Conservation (phyloP, 2,888 invertebrate genomes). For the Stictocephala bisonia region DNA sequence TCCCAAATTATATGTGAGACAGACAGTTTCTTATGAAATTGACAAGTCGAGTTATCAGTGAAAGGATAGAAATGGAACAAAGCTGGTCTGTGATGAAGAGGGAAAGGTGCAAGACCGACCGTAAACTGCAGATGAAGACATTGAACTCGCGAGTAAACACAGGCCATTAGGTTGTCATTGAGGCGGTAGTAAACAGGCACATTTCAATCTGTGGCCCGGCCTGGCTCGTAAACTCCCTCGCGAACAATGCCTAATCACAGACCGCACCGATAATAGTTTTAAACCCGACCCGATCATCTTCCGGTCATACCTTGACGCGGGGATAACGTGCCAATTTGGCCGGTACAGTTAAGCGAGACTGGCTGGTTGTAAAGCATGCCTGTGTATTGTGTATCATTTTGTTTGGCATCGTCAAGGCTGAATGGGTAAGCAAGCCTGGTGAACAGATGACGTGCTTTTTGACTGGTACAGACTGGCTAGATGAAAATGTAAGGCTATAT, state of each 20-base stretch:
- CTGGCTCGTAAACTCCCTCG: background rate
- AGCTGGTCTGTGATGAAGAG: background rate
- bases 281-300: constrained; percentile 46
- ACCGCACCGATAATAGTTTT: constrained; percentile 49
- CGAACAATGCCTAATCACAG: constrained; percentile 51
- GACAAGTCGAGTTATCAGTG: too few species aligned
- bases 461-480: too few species aligned
- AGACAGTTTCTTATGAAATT: too few species aligned
- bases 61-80: too few species aligned
- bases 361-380: constrained; percentile 3
- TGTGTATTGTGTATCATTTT: too few species aligned
- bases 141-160: constrained; percentile 50
- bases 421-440: too few species aligned
- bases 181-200: constrained; percentile 36
- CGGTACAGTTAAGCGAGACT: constrained; percentile 6
- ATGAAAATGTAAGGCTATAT: too few species aligned
- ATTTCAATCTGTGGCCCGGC: constrained; percentile 24
- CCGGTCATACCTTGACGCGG: constrained; percentile 25
- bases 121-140: constrained; percentile 46
- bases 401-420: too few species aligned
- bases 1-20: too few species aligned
- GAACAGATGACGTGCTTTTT: too few species aligned
- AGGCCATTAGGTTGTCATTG: constrained; percentile 45
- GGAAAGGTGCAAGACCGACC: constrained; percentile 4
- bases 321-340: constrained; percentile 29